Conservation (phyloP, 2,797 vertebrate species). For the Liasis olivaceus region DNA sequence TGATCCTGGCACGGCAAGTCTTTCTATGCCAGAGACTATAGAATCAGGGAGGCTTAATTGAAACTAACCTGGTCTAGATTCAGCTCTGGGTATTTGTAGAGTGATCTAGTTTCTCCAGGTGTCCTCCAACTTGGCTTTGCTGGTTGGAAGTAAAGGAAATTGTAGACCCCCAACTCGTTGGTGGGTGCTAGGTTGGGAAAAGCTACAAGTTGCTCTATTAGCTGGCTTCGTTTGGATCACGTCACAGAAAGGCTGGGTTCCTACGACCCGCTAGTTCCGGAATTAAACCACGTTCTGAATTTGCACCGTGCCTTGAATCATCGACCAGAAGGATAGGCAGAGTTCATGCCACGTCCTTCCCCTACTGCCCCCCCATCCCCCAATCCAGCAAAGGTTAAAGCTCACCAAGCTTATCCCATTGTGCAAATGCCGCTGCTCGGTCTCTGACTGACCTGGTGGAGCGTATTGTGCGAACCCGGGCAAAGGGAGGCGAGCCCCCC, state of each 20-base stretch:
- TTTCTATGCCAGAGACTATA: neutral
- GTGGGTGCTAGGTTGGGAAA: neutral
- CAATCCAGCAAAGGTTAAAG: neutral
- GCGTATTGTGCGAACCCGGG: neutral
- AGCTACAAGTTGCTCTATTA: neutral
- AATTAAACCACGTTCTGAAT: neutral
- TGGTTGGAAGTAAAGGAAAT: neutral
- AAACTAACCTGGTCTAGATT: neutral
- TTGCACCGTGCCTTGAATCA: neutral
- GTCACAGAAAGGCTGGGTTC: neutral
- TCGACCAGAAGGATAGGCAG: neutral
- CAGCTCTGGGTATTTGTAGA: neutral
- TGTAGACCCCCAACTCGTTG: neutral
- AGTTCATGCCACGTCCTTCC: neutral
- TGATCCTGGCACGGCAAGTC: neutral
- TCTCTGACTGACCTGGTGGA: neutral
- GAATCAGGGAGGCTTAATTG: neutral
- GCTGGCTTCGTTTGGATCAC: neutral
- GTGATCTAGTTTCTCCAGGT: neutral
- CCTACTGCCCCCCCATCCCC: too few relatives aligned
- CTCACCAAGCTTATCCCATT: neutral
- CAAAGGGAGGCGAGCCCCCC: neutral
- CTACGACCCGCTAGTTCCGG: neutral
- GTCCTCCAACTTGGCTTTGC: neutral
- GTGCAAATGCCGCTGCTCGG: neutral